Evolutionary conservation across 1,140 invertebrate genomes (phyloP).

Genomic region (Globodera ellingtonae): DNA sequence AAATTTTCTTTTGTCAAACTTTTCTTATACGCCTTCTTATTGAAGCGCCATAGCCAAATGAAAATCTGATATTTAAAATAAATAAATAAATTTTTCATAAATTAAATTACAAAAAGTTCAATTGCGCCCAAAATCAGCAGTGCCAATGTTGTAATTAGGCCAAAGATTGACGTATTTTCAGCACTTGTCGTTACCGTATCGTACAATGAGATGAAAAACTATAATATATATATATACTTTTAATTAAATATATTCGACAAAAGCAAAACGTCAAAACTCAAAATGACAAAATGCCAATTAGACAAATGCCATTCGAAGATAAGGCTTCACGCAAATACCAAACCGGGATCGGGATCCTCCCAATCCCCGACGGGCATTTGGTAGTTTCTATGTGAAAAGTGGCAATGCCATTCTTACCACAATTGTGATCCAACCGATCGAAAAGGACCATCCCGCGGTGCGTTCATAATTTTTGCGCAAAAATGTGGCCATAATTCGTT

Average conservation of each 20-base stretch:
- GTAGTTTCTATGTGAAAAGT: no score
- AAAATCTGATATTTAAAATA: not conserved
- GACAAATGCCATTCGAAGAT: no score
- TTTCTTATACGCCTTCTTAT: not conserved
- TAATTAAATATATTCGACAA: no score
- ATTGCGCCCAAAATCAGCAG: not conserved
- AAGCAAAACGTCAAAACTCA: no score
- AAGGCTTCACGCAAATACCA: no score
- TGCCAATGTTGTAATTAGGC: not conserved
- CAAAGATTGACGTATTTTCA: not conserved
- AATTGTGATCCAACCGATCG: constrained; percentile 1
- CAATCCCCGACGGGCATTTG: no score
- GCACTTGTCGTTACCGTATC: not conserved
- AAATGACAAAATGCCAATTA: no score
- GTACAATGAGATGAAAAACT: not conserved
- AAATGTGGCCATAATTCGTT: constrained; percentile 10
- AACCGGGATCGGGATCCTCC: no score
- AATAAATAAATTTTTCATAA: not conserved
- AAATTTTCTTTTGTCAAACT: not conserved
- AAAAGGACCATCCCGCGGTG: not conserved
- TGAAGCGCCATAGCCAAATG: not conserved
- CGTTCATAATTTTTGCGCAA: constrained; percentile 11
- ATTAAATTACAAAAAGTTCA: not conserved
- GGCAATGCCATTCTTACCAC: not conserved
- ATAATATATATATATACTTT: no score